Conservation (phyloP, 2,113 vertebrate genomes). For the Chaetops frenatus region DNA sequence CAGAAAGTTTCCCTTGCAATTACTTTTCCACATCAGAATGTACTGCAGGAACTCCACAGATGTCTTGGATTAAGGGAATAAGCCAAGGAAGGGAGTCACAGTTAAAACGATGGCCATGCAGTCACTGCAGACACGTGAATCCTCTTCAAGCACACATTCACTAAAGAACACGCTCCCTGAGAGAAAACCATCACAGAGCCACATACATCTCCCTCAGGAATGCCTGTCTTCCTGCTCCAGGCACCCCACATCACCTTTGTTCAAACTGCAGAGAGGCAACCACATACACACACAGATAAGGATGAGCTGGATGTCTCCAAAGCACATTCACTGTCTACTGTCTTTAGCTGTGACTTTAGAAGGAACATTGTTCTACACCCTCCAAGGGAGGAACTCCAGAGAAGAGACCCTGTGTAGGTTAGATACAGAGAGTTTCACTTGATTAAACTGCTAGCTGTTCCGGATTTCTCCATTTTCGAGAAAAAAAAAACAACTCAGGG, state of each 20-base stretch:
- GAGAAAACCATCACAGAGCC: not conserved
- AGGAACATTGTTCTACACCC: not conserved
- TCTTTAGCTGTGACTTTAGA: not conserved
- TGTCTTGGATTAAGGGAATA: not conserved
- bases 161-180: not conserved
- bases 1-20: not conserved
- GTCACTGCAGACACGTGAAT: not conserved
- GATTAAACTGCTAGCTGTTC: not conserved
- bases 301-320: not conserved
- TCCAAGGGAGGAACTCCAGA: not conserved
- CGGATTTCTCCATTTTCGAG: not conserved
- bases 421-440: not conserved
- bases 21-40: not conserved
- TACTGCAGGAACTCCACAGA: not conserved
- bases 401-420: not conserved
- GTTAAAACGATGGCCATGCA: not conserved
- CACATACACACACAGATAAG: accelerated
- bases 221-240: not conserved
- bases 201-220: not conserved
- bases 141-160: not conserved
- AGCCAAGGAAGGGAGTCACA: not conserved
- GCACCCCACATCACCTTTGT: not conserved
- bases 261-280: not conserved
- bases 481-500: not conserved
- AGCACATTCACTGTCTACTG: not conserved